Conservation (phyloP, 2,797 vertebrate genomes). For the Oryzias sinensis region DNA sequence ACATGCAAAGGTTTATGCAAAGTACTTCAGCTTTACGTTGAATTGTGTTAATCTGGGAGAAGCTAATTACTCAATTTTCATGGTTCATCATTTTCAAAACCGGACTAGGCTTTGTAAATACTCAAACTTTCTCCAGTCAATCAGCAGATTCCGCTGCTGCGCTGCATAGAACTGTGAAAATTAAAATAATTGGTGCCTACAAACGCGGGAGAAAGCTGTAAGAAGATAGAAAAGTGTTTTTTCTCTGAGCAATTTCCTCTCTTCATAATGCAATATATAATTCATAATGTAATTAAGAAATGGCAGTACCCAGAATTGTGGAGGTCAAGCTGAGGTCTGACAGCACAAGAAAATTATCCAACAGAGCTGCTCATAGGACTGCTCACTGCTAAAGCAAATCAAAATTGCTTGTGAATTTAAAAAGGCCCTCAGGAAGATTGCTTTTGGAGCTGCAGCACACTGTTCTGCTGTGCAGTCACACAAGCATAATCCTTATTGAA, state of each 20-base stretch:
- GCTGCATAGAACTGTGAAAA: conserved; percentile 1
- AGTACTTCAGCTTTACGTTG: not conserved
- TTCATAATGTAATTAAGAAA: conserved; percentile 8
- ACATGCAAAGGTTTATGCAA: not conserved
- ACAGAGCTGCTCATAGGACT: not conserved
- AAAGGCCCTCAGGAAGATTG: conserved; percentile 8
- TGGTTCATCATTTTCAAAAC: not conserved
- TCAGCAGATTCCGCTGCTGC: not conserved
- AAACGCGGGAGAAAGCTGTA: not conserved
- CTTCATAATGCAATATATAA: conserved; percentile 2
- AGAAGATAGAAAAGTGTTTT: not conserved
- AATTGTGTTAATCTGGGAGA: not conserved
- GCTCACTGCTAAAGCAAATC: not conserved
- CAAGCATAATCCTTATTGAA: not conserved
- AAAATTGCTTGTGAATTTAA: not conserved
- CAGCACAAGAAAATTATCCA: not conserved
- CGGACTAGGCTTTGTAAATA: not conserved
- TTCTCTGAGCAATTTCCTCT: not conserved
- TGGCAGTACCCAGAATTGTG: not conserved
- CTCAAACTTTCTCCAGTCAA: not conserved
- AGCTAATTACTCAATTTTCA: not conserved
- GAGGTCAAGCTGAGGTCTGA: conserved; percentile 12
- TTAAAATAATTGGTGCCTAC: not conserved
- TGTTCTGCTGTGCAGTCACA: not conserved
- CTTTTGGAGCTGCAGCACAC: not conserved